Percentiles rank a stretch among this genome's conserved stretches.
Conservation (phyloP, 2,113 vertebrate genomes). For the Microcebus griseorufus region DNA sequence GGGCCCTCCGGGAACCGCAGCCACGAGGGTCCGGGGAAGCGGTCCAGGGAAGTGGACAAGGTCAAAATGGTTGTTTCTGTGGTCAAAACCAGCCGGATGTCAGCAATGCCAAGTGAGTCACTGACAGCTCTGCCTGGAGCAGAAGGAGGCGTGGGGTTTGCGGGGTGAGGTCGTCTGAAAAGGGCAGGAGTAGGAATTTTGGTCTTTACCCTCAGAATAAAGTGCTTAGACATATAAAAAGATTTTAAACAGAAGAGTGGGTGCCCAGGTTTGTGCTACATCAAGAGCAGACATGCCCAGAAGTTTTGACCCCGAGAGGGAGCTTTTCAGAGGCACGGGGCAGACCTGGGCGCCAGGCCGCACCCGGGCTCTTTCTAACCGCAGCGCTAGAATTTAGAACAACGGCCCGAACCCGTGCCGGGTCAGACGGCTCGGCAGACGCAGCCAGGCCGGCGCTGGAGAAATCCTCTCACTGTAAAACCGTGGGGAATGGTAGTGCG, state of each 20-base stretch:
- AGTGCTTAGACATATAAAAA: rapidly evolving
- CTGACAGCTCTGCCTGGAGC: too few species aligned
- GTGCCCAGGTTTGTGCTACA: not conserved
- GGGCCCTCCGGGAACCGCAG: too few species aligned
- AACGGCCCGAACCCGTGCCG: too few species aligned
- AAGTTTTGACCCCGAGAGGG: not conserved
- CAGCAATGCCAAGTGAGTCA: not conserved
- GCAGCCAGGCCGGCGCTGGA: rapidly evolving
- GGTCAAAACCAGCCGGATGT: not conserved
- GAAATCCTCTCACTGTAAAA: not conserved
- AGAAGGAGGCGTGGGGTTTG: not conserved
- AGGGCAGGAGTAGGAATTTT: not conserved
- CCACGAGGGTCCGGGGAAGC: too few species aligned
- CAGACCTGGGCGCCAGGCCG: not conserved
- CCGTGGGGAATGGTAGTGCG: rapidly evolving
- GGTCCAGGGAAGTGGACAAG: not conserved
- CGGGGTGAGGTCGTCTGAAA: rapidly evolving
- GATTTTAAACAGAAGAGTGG: not conserved
- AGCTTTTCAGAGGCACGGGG: not conserved
- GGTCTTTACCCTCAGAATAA: not conserved
- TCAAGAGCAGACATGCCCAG: not conserved
- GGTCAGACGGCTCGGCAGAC: rapidly evolving
- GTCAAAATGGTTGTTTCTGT: not conserved
- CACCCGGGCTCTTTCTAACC: not conserved
- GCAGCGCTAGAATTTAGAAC: not conserved